Evolutionary conservation across 2,888 invertebrate species (phyloP).

Genomic region (Dolichomitus sp.): DNA sequence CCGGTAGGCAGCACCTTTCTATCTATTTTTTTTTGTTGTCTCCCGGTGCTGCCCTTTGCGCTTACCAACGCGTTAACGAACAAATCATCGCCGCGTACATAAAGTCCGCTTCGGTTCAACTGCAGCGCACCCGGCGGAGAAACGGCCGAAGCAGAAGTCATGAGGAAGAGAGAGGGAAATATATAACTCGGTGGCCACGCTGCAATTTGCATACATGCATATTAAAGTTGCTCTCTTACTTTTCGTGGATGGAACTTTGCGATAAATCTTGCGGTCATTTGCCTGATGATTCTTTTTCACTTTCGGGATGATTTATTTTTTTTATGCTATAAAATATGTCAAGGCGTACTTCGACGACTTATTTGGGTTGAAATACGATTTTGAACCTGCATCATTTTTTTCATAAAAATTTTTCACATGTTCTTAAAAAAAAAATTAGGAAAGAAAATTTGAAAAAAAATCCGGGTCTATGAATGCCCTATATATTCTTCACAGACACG

Average conservation of each 20-base stretch:
- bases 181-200: constrained; percentile 26
- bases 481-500: too few relatives aligned
- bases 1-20: constrained; percentile 7
- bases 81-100: constrained; percentile 61
- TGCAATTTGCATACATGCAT: constrained; percentile 64
- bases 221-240: constrained; percentile 5
- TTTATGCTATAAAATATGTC: neutral
- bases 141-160: constrained; percentile 9
- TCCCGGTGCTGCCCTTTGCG: constrained; percentile 14
- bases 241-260: constrained; percentile 3
- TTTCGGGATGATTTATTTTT: constrained; percentile 8
- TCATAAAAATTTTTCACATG: too few relatives aligned
- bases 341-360: neutral
- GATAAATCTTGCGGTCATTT: constrained; percentile 9
- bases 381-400: too few relatives aligned
- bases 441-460: too few relatives aligned
- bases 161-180: neutral
- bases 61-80: constrained; percentile 62
- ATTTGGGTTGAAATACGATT: neutral
- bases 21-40: neutral
- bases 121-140: neutral
- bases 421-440: too few relatives aligned
- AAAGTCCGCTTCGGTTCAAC: constrained; percentile 32
- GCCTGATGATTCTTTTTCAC: neutral
- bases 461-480: too few relatives aligned